A percentile compares a stretch with the other conserved stretches of the same genome.
Evolutionary conservation across 2,113 vertebrate species (phyloP).

Genomic region (Bubo bubo): DNA sequence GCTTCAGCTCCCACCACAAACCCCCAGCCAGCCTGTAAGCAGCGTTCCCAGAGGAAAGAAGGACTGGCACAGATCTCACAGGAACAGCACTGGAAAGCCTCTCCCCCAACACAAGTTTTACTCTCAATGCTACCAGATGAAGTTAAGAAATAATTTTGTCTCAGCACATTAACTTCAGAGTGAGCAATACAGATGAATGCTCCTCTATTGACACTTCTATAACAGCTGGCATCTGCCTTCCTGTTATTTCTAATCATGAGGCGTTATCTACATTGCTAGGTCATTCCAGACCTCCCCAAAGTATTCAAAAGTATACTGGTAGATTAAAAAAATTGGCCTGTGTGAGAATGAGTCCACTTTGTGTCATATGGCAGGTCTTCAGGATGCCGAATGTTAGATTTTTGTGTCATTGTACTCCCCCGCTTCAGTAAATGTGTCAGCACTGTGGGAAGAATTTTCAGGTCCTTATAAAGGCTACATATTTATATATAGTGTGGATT

Average conservation of each 20-base stretch:
- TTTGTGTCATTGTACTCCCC: not conserved
- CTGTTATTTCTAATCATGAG: not conserved
- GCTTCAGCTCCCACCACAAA: not conserved
- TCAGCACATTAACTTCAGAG: not conserved
- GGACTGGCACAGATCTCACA: not conserved
- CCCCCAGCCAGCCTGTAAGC: not conserved
- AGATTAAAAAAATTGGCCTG: not conserved
- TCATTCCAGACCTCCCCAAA: not conserved
- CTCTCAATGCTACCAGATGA: not conserved
- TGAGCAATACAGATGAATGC: not conserved
- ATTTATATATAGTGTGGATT: not conserved
- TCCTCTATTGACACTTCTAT: not conserved
- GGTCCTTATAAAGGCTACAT: not conserved
- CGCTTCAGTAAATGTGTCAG: not conserved
- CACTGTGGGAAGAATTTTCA: not conserved
- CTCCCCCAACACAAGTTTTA: not conserved
- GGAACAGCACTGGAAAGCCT: not conserved
- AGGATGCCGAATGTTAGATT: rapidly evolving
- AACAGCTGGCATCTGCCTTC: not conserved
- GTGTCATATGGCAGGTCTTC: not conserved
- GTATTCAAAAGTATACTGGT: not conserved
- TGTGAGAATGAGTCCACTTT: not conserved
- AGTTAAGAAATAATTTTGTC: not conserved
- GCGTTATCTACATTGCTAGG: not conserved
- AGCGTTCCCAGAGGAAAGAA: not conserved